These are phyloP conservation scores for Polylopha cassiicola DNA, from an alignment of 2,888 invertebrate genomes.

Conservation along the genomic window DNA sequence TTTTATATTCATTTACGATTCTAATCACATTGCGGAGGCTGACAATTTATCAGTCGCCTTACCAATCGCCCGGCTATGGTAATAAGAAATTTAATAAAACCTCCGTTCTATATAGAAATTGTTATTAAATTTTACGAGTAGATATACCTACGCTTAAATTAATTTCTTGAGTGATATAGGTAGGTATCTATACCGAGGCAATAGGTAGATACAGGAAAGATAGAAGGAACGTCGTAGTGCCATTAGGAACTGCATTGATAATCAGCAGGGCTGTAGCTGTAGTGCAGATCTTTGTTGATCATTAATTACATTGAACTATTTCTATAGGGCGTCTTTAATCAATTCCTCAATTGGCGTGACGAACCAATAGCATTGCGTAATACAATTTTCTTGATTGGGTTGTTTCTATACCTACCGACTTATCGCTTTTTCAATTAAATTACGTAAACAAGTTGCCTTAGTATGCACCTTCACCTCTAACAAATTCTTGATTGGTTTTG, in stretches of 20 bases:
- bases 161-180: too few relatives aligned
- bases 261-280: too few relatives aligned
- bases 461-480: slow-evolving; percentile 4
- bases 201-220: background rate
- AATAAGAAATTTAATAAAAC: slow-evolving; percentile 6
- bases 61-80: slow-evolving; percentile 4
- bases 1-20: slow-evolving; percentile 12
- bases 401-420: slow-evolving; percentile 13
- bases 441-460: slow-evolving; percentile 8
- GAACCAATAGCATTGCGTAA: slow-evolving; percentile 15
- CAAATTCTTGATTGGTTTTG: slow-evolving; percentile 4
- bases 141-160: background rate
- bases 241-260: too few relatives aligned
- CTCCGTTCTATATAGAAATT: slow-evolving; percentile 8
- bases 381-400: slow-evolving; percentile 20
- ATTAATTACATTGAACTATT: too few relatives aligned
- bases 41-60: slow-evolving; percentile 9
- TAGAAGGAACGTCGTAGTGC: too few relatives aligned
- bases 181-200: too few relatives aligned
- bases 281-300: too few relatives aligned
- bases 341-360: slow-evolving; percentile 18
- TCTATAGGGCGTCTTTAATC: slow-evolving; percentile 2
- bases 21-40: slow-evolving; percentile 5
- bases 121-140: slow-evolving; percentile 7
- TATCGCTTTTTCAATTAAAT: slow-evolving; percentile 21